Evolutionary conservation across 2,797 vertebrate genomes (phyloP).

Genomic region (Atherinosoma microstoma): DNA sequence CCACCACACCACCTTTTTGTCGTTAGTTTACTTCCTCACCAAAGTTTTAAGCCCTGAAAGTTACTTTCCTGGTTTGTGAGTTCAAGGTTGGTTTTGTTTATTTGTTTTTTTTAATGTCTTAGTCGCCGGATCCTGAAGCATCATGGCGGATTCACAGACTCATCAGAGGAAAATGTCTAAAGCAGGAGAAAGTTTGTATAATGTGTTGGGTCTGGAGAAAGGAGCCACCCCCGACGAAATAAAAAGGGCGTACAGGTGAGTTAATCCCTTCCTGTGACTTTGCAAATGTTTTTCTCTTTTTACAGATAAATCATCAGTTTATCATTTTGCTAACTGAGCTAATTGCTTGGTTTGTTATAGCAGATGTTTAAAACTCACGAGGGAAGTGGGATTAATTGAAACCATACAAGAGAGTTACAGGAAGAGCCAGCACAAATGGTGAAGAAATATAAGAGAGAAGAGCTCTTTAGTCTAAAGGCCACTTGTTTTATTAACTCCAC

Average conservation of each 20-base stretch:
- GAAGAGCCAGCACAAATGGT: background rate
- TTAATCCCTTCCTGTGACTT: background rate
- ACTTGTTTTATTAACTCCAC: background rate
- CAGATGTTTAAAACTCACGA: too few species aligned
- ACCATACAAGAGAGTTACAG: background rate
- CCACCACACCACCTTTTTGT: background rate
- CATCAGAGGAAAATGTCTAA: slow-evolving; percentile 86
- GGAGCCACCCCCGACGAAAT: slow-evolving; percentile 89
- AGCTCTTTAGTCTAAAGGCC: background rate
- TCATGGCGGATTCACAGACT: slow-evolving; percentile 86
- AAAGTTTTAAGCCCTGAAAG: background rate
- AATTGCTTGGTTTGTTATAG: too few species aligned
- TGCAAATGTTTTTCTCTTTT: too few species aligned
- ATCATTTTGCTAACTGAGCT: too few species aligned
- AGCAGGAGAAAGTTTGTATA: slow-evolving; percentile 87
- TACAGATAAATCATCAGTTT: too few species aligned
- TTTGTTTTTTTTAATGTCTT: slow-evolving; percentile 10
- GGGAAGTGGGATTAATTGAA: background rate
- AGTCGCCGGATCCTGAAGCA: slow-evolving; percentile 65
- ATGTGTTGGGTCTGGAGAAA: slow-evolving; percentile 87
- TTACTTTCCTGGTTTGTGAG: background rate
- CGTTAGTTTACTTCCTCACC: background rate
- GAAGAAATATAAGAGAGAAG: background rate
- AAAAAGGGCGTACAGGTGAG: slow-evolving; percentile 92
- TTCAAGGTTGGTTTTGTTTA: background rate